Evolutionary conservation across 2,888 invertebrate species (phyloP), one percentile per base, ranked within the genome.

Genomic region (Abrostola tripartita): DNA sequence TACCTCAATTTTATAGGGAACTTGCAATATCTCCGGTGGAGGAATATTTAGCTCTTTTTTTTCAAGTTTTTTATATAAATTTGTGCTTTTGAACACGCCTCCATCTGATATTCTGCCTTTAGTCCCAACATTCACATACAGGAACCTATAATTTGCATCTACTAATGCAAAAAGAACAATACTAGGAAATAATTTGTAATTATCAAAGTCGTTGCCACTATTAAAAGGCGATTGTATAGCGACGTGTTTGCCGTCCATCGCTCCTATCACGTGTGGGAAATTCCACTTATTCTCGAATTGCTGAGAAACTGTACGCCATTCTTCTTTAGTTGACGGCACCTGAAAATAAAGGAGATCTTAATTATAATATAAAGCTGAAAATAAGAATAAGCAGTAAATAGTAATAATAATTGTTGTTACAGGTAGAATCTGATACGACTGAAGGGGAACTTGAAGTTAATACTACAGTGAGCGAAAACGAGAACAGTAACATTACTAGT

Each of bases 161-260:
- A 82, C 85, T 50, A 87, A 51, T 7, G 68, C 76, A 37, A 76
- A 71, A n/a, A 91, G 63, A 10, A 91, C 87, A 38, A 87, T 82
- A 71, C 86, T 71, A 14, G 59, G 42, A 65, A 72, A 70, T 24
- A 52, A 69, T 81, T 87, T 88, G 60, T 86, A 88, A 61, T 87
- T 85, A 65, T 74, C 62, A 61, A 55, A 78, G 82, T 84, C 81
- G 50, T 78, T 72, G 59, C 76, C 77, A 73, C 74, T 71, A 58
- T 82, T 75, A 24, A 74, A 62, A 37, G 87, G 85, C 47, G 77
- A 59, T 74, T 85, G 79, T 37, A 86, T 63, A 58, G 5, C 52
- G 71, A 63, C 58, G 5, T 78, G 86, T 72, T 89, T 88, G 6
- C 87, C 88, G 61, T 88, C 85, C 61, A 86, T 81, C 6, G 86